A percentile compares a stretch with the other conserved stretches of the same genome.
These are phyloP conservation scores for Ceratoteleas bidentatus DNA, from an alignment of 1,140 invertebrate genomes.

Conservation along the genomic window DNA sequence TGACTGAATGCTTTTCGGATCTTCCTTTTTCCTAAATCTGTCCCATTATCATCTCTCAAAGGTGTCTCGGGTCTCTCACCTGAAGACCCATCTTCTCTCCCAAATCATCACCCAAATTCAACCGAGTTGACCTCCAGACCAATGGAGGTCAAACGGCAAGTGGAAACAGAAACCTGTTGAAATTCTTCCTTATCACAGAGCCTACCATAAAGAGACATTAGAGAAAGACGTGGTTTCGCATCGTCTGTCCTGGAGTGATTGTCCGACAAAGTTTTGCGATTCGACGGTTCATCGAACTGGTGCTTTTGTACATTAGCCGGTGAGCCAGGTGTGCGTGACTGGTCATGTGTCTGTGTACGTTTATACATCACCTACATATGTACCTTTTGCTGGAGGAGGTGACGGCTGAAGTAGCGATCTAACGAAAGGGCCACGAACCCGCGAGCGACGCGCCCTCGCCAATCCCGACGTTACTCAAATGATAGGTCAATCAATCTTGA, in stretches of 20 bases:
- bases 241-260: slow-evolving; percentile 57
- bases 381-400: slow-evolving; percentile 45
- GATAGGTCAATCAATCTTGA: neutral
- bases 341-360: slow-evolving; percentile 39
- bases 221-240: slow-evolving; percentile 56
- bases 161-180: no score
- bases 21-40: no score
- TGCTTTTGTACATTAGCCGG: slow-evolving; percentile 37
- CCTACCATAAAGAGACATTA: slow-evolving; percentile 60
- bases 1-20: no score
- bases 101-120: no score
- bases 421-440: slow-evolving; percentile 26
- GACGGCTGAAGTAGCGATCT: slow-evolving; percentile 40
- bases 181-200: slow-evolving; percentile 66
- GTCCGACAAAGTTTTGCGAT: slow-evolving; percentile 60
- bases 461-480: slow-evolving; percentile 44
- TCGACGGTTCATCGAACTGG: slow-evolving; percentile 54
- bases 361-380: slow-evolving; percentile 40
- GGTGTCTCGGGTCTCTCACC: no score
- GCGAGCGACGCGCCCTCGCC: slow-evolving; percentile 32
- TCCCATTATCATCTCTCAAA: no score
- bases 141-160: no score
- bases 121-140: no score
- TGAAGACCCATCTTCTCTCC: no score
- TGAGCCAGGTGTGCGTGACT: slow-evolving; percentile 8